Conservation (phyloP, 2,113 vertebrate species). For the Phoxinus phoxinus region DNA sequence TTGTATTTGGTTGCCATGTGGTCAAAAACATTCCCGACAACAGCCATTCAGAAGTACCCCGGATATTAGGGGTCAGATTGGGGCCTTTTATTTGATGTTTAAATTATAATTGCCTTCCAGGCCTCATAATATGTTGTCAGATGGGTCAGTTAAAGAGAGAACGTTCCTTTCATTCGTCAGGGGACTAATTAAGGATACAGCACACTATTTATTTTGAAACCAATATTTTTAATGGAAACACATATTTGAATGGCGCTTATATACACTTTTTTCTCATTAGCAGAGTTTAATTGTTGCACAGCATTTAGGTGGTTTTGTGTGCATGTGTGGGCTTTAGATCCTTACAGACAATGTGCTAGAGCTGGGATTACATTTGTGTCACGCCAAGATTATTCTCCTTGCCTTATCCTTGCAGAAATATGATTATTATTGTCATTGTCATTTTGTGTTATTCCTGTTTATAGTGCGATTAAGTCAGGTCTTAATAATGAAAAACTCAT, state of each 20-base stretch:
- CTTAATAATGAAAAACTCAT: conserved; percentile 80
- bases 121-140: neutral
- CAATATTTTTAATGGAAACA: neutral
- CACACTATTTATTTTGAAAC: conserved; percentile 6
- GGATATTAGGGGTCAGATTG: neutral
- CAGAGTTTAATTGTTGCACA: conserved; percentile 11
- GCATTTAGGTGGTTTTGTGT: neutral
- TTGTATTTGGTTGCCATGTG: conserved; percentile 22
- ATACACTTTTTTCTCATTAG: conserved; percentile 4
- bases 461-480: conserved; percentile 69
- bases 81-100: conserved; percentile 12
- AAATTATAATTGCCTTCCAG: conserved; percentile 3
- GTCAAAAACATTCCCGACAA: conserved; percentile 4
- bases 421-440: conserved; percentile 61
- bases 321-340: conserved; percentile 31
- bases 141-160: neutral
- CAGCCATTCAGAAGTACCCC: neutral
- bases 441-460: conserved; percentile 69
- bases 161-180: neutral
- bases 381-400: conserved; percentile 45
- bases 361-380: conserved; percentile 50
- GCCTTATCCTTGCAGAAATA: conserved; percentile 62
- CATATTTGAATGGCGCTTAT: neutral
- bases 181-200: conserved; percentile 1
- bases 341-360: conserved; percentile 54